Base-by-base conservation (phyloP, 1,140 invertebrate genomes). In the Drosophila baimaii region DNA sequence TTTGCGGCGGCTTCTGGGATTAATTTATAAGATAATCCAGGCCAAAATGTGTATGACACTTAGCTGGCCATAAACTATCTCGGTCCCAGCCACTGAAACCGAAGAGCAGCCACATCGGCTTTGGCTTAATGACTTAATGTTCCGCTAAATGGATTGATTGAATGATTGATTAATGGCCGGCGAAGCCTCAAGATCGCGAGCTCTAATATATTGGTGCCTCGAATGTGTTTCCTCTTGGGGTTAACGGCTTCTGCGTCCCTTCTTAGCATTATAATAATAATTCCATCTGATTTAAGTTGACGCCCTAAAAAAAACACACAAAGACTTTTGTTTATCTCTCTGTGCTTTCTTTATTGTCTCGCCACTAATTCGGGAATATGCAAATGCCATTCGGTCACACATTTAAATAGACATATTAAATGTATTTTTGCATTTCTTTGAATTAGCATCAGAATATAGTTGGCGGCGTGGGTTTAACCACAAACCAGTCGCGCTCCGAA, bases 401-500 rank as follows among this genome's bases (percentile, higher is more conserved):
- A 62, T 56, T 51, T 56, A 77, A 77, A 77, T 76, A 29, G 33
- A 64, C 33, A n/a, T 5, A 46, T 62, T 12, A 47, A 39, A 54
- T 68, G 44, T 47, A 58, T 66, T 46, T 77, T 59, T 68, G 71
- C 64, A 79, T 76, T 58, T 69, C 66, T 88, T 69, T 73, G 58
- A 76, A 86, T 86, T 86, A 70, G 79, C 83, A 86, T 88, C 66
- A 66, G 71, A 86, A 88, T 88, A 70, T 76, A 76, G 75, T 76
- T 78, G 43, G 75, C 21, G 49, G 27, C 44, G 61, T 65, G 81
- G 81, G 68, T 73, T 74, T 77, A 81, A 56, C 68, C 77, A 25
- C n/a, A 78, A 85, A 79, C 83, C 68, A 54, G 76, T 79, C 78
- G 21, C 31, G 57, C 31, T 27, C 17, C 13, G 29, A 65, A 43